Base-by-base conservation (phyloP, 2,113 vertebrate species). In the Peromyscus polionotus region DNA sequence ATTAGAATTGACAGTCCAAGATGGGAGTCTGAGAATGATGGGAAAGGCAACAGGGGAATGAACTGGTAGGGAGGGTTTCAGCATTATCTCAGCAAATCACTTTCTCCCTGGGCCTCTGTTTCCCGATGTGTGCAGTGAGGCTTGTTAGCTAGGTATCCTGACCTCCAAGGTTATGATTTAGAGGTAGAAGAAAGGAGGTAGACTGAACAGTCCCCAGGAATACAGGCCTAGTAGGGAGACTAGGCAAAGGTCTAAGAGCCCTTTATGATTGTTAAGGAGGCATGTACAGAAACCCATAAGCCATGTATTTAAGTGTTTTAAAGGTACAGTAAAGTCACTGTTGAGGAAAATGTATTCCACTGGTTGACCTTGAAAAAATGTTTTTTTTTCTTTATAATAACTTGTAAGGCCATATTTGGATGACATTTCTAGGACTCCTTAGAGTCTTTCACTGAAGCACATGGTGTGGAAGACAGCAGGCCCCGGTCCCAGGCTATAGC, bases 141-240 rank as follows among this genome's bases (percentile, higher is more conserved):
- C 59, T 31, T 72, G 10, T 86, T 89, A 67, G 12, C 63, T 67
- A 77, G 42, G 75, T 39, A 17, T 80, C 95, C 88, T 94, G 83
- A 95, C 59, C 76, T 73, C 70, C 63, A 85, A 88, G 80, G 42
- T 76, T 11, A 9, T 59, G 48, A 90, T 80, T 93, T 51, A 90
- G 93, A 94, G 68, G 90, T 93, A 95, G 73, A 84, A 76, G 85
- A 95, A 68, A 94, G 73, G 80, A 94, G 59, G 76, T 75, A 36
- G 39, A 81, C 26, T 36, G 57, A 95, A 61, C 68, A 28, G 88
- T 65, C 57, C 42, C 45, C 77, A 24, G 13, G 16, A 24, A 36
- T 68, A 91, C 57, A 87, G 7, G 54, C 10, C 20, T 68, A 57
- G 11, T 57, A 79, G 59, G 20, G 73, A 90, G 77, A 22, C 48